Base-by-base conservation (phyloP, 2,797 vertebrate species). In the Pempheris klunzingeri region DNA sequence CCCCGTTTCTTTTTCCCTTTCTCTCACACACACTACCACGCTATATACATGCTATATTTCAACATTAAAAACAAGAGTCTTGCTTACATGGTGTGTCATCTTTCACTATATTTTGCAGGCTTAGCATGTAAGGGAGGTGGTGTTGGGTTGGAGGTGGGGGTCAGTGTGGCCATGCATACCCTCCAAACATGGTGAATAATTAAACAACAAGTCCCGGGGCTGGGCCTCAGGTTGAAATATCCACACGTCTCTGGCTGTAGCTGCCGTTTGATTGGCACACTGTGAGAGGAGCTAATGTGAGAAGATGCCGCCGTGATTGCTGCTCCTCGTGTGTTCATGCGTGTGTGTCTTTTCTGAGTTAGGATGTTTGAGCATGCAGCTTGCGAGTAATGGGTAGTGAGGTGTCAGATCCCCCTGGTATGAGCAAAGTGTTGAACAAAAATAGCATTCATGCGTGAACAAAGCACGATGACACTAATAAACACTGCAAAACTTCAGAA, bases 181-280 rank as follows among this genome's bases (percentile, higher is more conserved):
- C 66, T 24, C 64, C 66, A 63, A 79, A 83, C 53, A 70, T 28
- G 24, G 39, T 88, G 30, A 87, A 87, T 88, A 80, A 87, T 90
- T 80, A 71, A 90, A 78, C 36, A 34, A 12, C 11, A 5, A 58
- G 41, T 59, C 64, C 57, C 55, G 36, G n/a, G 64, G 63, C 74
- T n/a, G 47, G 47, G 54, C 46, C 70, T 49, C 8, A 0, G 64
- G 47, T 77, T 86, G 59, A 89, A 82, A 84, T 82, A 86, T 81
- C 76, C 75, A 87, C 62, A 52, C 26, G 3, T 47, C 47, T 69
- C 71, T 71, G 43, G 67, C 76, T 68, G 67, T 76, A 2, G 63
- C 50, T 10, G 26, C 38, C 9, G 8, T 74, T 80, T 84, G 89
- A 92, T 81, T 90, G 90, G 50, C 86, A 89, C 69, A 67, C 80